Conservation (phyloP, 2,797 vertebrate species). For the Margarornis squamiger region DNA sequence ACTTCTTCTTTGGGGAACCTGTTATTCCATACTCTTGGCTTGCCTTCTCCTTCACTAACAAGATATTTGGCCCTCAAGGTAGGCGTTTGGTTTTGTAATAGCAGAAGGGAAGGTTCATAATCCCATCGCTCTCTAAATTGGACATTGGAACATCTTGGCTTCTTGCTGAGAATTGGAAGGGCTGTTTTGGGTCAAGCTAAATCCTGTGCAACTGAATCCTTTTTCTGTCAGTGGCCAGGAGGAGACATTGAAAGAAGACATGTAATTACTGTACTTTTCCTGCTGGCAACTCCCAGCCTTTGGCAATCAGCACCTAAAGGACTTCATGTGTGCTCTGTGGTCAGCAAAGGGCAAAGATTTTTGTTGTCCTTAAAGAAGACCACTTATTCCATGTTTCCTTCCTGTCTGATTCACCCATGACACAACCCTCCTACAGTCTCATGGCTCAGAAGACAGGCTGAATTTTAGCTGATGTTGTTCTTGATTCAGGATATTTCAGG, state of each 20-base stretch:
- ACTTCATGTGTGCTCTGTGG: not conserved
- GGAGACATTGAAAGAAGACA: not conserved
- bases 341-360: not conserved
- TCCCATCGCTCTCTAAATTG: not conserved
- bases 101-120: not conserved
- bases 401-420: not conserved
- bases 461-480: not conserved
- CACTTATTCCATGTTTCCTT: not conserved
- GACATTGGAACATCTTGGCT: not conserved
- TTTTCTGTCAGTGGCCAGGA: not conserved
- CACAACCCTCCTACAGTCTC: not conserved
- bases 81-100: not conserved
- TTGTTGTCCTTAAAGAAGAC: not conserved
- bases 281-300: not conserved
- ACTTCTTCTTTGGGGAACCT: not conserved
- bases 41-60: not conserved
- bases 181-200: not conserved
- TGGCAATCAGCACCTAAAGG: not conserved
- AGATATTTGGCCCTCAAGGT: not conserved
- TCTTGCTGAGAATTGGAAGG: not conserved
- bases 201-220: not conserved
- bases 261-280: not conserved
- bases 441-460: not conserved
- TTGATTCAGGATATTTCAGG: not conserved
- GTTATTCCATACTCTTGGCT: not conserved